Base-by-base conservation (phyloP, 2,888 invertebrate genomes). In the Dugesia japonica region DNA sequence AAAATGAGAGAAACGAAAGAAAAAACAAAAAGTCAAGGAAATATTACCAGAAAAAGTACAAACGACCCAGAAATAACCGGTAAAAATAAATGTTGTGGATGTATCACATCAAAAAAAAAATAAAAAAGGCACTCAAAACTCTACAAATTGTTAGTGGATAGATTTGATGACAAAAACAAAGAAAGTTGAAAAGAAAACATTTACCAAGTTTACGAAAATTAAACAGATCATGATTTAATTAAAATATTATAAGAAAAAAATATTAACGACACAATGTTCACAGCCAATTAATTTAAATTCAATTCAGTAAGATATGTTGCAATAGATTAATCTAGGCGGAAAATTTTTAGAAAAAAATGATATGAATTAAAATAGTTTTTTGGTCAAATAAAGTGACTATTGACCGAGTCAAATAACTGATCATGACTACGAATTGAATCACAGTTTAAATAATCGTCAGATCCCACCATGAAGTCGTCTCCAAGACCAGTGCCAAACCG, bases 381-480 rank as follows among this genome's bases (percentile, higher is more conserved):
- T 56, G 56, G 4, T 56, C 17, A 56, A 56, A 56, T 56, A 56
- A 56, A 56, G 1, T 56, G 56, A 56, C 56, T 56, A 56, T 56
- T 56, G n/a, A 56, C 56, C n/a, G 56, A 56, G 17, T 56, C 56
- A n/a, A 56, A 56, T 56, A 56, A 56, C 56, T 56, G 56, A 56
- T 56, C 56, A 56, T 56, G 56, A 56, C 56, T 23, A 56, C 56
- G 56, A 23, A 56, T 56, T n/a, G 56, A 56, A 56, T 56, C 56
- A n/a, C 56, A 56, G n/a, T 56, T 56, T 23, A 56, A 56, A 56
- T 56, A 56, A 56, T 56, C 56, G n/a, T 56, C 56, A 9, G 56
- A 56, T 13, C 56, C 56, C n/a, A 56, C 56, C 56, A 56, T 56
- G 23, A 56, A 56, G 17, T 56, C 56, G n/a, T 56, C 56, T 20